Percentiles rank a stretch among this genome's conserved stretches.
Conservation (phyloP, 2,888 invertebrate species). For the Muscina levida region DNA sequence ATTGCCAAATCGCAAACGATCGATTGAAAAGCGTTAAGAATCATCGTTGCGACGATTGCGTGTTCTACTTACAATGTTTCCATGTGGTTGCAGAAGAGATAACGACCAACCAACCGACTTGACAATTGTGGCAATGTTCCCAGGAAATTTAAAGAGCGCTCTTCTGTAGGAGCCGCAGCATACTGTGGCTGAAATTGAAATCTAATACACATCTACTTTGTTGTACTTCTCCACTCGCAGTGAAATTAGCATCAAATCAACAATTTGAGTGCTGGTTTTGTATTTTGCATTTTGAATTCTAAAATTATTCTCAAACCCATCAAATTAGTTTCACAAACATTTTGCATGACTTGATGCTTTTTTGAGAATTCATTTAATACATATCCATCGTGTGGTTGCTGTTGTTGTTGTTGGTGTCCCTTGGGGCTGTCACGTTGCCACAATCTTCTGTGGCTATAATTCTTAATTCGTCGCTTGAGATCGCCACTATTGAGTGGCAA, state of each 20-base stretch:
- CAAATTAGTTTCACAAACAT: conserved; percentile 20
- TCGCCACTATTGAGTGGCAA: conserved; percentile 49
- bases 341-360: conserved; percentile 18
- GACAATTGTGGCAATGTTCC: conserved; percentile 4
- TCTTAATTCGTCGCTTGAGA: conserved; percentile 38
- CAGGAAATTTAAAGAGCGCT: neutral
- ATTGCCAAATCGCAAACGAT: conserved; percentile 48
- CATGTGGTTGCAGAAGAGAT: too few relatives aligned
- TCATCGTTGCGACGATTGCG: conserved; percentile 45
- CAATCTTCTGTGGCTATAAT: conserved; percentile 45
- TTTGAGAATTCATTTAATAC: too few relatives aligned
- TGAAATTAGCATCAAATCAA: too few relatives aligned
- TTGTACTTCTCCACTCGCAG: too few relatives aligned
- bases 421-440: conserved; percentile 67
- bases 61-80: conserved; percentile 35
- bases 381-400: neutral
- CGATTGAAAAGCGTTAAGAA: neutral
- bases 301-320: conserved; percentile 24
- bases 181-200: too few relatives aligned
- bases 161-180: too few relatives aligned
- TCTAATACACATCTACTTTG: too few relatives aligned
- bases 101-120: neutral
- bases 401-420: conserved; percentile 42
- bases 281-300: neutral
- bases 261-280: neutral